Base-by-base conservation (phyloP, 2,888 invertebrate genomes). In the Galerucella pusilla region DNA sequence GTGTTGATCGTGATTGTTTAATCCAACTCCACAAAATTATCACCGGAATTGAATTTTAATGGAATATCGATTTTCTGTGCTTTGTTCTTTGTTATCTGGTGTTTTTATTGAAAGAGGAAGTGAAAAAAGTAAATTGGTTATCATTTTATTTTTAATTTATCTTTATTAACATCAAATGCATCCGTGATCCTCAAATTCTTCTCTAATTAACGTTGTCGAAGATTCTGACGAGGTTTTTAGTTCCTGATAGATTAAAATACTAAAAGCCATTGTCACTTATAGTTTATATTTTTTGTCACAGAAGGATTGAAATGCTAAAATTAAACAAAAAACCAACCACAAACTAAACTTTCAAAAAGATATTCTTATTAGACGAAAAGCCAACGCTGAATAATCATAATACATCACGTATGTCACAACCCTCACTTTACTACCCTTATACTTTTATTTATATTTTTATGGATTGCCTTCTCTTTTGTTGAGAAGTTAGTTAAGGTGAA, bases 1-100 rank as follows among this genome's bases (percentile, higher is more conserved):
- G 76, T 80, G 80, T 79, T 80, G 75, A 80, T 79, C 75, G 76
- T 76, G 78, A 77, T 79, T 78, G 77, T 76, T 64, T 72, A 74
- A 74, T 61, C 61, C 49, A 68, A 76, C 46, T 73, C 59, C 35
- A 68, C 60, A 20, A 35, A 68, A 68, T 68, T 68, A 45, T 68
- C 28, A 59, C 45, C 7, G 52, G 52, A 49, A 49, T 66, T 25
- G 66, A 49, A 66, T 66, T 25, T 66, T 66, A 66, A 66, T 66
- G 28, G 66, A 52, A n/a, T 54, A 28, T 67, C 35, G 54, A 35
- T 16, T 57, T 67, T 67, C 67, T 54, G 28, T 67, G 42, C 7
- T 4, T 12, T 25, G 65, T 35, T 28, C 11, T 35, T 35, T 35
- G 35, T 42, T 42, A 9, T 7, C 35, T 42, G 7, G 35, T 7